Evolutionary conservation across 1,140 invertebrate genomes (phyloP).

Genomic region (Aphaenogaster rudis): DNA sequence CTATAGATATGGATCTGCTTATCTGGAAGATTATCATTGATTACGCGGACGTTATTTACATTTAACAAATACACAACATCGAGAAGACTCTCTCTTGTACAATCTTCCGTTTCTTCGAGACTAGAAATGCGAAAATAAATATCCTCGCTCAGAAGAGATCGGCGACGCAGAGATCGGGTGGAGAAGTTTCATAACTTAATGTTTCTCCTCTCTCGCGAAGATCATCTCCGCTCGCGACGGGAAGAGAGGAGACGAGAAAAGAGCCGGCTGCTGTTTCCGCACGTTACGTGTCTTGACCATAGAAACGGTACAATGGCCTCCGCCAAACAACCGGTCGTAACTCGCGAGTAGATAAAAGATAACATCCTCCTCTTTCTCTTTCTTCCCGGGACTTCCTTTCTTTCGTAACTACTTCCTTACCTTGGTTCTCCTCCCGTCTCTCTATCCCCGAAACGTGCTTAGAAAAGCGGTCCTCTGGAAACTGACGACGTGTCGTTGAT

Average conservation of each 20-base stretch:
- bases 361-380: slow-evolving; percentile 44
- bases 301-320: slow-evolving; percentile 68
- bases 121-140: slow-evolving; percentile 50
- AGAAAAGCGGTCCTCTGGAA: slow-evolving; percentile 57
- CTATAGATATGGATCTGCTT: not conserved
- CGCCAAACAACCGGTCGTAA: slow-evolving; percentile 75
- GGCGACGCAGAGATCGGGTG: slow-evolving; percentile 21
- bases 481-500: slow-evolving; percentile 48
- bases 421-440: not conserved
- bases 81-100: not conserved
- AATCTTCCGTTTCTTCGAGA: not conserved
- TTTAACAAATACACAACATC: not conserved
- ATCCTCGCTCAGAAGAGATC: slow-evolving; percentile 5
- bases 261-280: slow-evolving; percentile 39
- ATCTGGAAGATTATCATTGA: not conserved
- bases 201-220: slow-evolving; percentile 41
- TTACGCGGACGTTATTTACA: not conserved
- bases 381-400: slow-evolving; percentile 41
- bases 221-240: slow-evolving; percentile 47
- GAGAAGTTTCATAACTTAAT: slow-evolving; percentile 55
- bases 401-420: slow-evolving; percentile 54
- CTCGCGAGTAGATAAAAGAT: slow-evolving; percentile 74
- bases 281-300: slow-evolving; percentile 75
- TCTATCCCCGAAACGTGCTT: slow-evolving; percentile 70
- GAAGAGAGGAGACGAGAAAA: not conserved